phyloP scores from a whole-genome alignment of 2,797 vertebrate genomes.

The Garrulus glandarius region DNA sequence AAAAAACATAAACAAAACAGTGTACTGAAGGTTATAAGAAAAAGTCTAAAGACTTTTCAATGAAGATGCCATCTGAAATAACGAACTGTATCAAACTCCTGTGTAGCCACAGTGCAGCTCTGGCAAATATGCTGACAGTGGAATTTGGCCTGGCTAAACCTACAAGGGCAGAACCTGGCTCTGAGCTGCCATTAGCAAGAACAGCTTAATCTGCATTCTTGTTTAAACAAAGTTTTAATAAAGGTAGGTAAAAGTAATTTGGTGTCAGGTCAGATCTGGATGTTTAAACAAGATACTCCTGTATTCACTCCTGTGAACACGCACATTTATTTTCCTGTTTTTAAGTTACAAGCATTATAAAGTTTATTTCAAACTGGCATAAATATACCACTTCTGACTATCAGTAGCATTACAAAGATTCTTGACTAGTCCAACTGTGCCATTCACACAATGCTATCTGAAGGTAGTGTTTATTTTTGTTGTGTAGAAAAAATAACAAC shows the following conservation, averaged over 20 bases:
- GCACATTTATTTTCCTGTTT: background rate
- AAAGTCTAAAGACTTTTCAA: background rate
- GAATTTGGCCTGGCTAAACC: background rate
- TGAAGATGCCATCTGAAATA: background rate
- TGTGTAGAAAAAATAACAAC: background rate
- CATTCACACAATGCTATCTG: constrained; percentile 57
- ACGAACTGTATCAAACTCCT: background rate
- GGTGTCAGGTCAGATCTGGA: background rate
- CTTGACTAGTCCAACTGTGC: constrained; percentile 59
- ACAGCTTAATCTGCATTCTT: background rate
- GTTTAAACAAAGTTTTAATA: background rate
- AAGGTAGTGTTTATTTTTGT: constrained; percentile 43
- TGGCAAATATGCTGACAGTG: background rate
- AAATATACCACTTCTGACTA: background rate
- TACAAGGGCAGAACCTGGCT: background rate
- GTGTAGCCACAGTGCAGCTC: background rate
- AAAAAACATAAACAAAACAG: background rate
- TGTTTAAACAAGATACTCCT: background rate
- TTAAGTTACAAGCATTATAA: background rate
- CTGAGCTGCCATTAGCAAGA: background rate
- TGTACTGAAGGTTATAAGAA: background rate
- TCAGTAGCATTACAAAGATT: background rate
- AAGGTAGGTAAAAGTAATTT: background rate
- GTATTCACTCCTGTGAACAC: background rate
- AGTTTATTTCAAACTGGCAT: background rate